Percentiles rank a stretch among this genome's conserved stretches.
Evolutionary conservation across 2,797 vertebrate species (phyloP).

Genomic region (Zenarchopterus dispar): DNA sequence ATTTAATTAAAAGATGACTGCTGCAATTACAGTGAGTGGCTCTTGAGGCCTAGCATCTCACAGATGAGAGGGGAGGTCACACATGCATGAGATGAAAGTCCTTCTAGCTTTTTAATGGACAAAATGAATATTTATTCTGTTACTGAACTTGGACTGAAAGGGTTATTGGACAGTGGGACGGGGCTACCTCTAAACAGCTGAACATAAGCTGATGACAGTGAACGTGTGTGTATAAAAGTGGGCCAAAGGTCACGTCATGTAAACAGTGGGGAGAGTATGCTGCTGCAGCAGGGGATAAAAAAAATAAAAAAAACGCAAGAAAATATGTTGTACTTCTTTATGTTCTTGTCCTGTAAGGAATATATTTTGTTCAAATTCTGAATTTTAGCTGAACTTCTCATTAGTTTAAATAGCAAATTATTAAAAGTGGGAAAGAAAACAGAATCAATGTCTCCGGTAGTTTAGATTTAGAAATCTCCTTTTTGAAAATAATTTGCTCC

Average conservation of each 20-base stretch:
- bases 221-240: background rate
- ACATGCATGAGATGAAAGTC: constrained; percentile 78
- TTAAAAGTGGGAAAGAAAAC: too few relatives aligned
- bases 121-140: constrained; percentile 58
- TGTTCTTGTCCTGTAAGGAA: background rate
- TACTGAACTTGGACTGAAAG: constrained; percentile 30
- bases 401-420: too few relatives aligned
- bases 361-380: too few relatives aligned
- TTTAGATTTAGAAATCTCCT: too few relatives aligned
- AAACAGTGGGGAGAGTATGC: background rate
- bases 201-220: constrained; percentile 1
- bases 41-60: constrained; percentile 65
- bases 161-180: constrained; percentile 17
- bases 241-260: background rate
- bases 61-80: constrained; percentile 66
- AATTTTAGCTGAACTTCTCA: too few relatives aligned
- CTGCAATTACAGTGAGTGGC: constrained; percentile 72
- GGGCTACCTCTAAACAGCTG: background rate
- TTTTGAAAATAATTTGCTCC: too few relatives aligned
- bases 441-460: too few relatives aligned
- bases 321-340: background rate
- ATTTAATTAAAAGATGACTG: constrained; percentile 79
- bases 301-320: background rate
- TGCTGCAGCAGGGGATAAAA: background rate
- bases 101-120: constrained; percentile 52